Evolutionary conservation across 2,888 invertebrate genomes (phyloP).

Genomic region (Idaea straminata): DNA sequence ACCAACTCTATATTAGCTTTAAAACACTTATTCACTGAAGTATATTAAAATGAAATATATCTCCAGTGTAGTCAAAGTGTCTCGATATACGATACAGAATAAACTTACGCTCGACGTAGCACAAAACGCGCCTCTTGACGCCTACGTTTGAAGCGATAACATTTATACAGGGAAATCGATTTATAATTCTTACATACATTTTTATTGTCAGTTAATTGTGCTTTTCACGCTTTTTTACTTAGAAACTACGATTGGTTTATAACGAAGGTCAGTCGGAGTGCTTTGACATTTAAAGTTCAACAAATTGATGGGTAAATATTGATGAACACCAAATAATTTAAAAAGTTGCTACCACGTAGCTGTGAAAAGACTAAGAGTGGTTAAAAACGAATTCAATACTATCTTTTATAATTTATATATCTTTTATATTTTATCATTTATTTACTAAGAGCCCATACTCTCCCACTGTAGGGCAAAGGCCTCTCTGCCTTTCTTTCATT

Average conservation of each 20-base stretch:
- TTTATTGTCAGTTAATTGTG: background rate
- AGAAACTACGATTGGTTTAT: background rate
- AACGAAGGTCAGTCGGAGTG: background rate
- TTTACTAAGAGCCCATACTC: no score
- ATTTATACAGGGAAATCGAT: slow-evolving; percentile 6
- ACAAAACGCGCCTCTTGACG: slow-evolving; percentile 38
- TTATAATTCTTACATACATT: slow-evolving; percentile 4
- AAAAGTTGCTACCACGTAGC: no score
- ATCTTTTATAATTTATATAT: no score
- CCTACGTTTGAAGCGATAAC: slow-evolving; percentile 14
- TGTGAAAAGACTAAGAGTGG: no score
- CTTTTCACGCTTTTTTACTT: slow-evolving; percentile 1
- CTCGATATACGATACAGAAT: slow-evolving; percentile 26
- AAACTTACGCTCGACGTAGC: slow-evolving; percentile 40
- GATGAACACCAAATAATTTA: background rate
- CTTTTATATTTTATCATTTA: no score
- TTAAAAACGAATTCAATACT: no score
- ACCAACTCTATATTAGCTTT: background rate
- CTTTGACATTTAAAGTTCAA: background rate
- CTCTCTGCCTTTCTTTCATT: no score
- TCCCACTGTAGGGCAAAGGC: no score
- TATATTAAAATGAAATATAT: background rate
- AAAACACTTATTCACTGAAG: background rate
- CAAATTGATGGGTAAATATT: background rate
- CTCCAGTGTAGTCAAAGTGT: background rate